phyloP scores from a whole-genome alignment of 2,113 vertebrate species.

The Channa argus region DNA sequence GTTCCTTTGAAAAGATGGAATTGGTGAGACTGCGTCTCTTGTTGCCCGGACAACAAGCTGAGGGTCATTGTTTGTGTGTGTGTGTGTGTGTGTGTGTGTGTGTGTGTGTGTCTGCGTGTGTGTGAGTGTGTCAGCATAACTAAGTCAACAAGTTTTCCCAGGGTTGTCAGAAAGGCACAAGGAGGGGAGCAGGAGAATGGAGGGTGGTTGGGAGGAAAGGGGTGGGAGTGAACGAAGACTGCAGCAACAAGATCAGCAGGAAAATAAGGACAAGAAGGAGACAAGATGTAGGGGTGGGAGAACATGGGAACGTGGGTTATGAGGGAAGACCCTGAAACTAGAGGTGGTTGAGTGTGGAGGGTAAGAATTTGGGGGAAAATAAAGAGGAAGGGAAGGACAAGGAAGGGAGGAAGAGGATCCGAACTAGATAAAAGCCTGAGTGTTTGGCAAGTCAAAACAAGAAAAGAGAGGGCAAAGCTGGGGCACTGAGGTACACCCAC shows the following conservation, averaged over 20 bases:
- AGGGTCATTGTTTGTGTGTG: conserved; percentile 75
- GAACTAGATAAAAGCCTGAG: conserved; percentile 18
- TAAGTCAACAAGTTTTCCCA: conserved; percentile 84
- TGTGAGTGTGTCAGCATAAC: conserved; percentile 3
- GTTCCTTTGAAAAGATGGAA: conserved; percentile 71
- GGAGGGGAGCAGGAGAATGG: conserved; percentile 41
- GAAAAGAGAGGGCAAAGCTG: conserved; percentile 32
- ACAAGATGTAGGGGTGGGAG: conserved; percentile 48
- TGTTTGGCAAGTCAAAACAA: conserved; percentile 51
- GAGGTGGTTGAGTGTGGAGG: conserved; percentile 40
- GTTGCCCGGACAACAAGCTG: conserved; percentile 75
- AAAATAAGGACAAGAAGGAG: conserved; percentile 39
- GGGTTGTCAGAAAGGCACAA: conserved; percentile 71
- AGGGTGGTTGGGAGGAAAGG: neutral
- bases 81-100: conserved; percentile 66
- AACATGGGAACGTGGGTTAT: conserved; percentile 36
- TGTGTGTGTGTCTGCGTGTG: too few species aligned
- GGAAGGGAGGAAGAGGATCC: conserved; percentile 35
- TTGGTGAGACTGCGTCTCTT: conserved; percentile 66
- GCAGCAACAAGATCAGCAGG: conserved; percentile 65
- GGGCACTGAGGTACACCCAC: conserved; percentile 13
- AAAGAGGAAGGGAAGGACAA: conserved; percentile 26
- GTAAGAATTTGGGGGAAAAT: conserved; percentile 56
- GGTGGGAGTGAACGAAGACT: conserved; percentile 62
- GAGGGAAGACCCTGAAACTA: conserved; percentile 40